Base-by-base conservation (phyloP, 2,113 vertebrate genomes). In the Chionomys nivalis region DNA sequence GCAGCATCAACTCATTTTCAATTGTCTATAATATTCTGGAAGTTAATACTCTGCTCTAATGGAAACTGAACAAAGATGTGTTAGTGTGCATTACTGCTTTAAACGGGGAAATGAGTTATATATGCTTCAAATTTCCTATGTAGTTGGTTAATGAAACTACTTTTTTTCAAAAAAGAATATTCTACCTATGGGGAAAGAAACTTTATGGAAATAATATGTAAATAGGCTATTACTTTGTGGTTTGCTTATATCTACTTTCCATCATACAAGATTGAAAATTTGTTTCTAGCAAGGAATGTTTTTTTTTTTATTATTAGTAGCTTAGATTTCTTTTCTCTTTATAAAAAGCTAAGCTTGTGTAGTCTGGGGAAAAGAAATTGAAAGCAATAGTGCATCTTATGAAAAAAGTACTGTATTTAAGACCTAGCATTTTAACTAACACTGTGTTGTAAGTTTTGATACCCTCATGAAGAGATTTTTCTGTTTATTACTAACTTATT, bases 121-220 rank as follows among this genome's bases (percentile, higher is more conserved):
- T 63, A 0, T 97, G 47, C 44, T 76, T 95, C 28, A 92, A 88
- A 95, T 65, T n/a, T 95, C 58, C 52, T 31, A 11, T 83, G 52
- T 82, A 73, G 42, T 31, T 66, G 8, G 86, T 33, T 70, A 81
- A 70, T 75, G 7, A 87, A 94, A 85, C 1, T 47, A 63, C n/a
- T 47, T 47, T 91, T 85, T 96, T 97, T 96, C 4, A 28, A 4
- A 87, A 33, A 93, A 58, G 89, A 97, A 89, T 89, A 87, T 98
- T 96, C 97, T 97, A 63, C 96, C 97, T 97, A 63, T 19, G 89
- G 82, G 78, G 63, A 42, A 97, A 95, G 94, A 97, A 98, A 96
- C 85, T 97, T 98, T 98, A 97, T 98, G 97, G 90, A 98, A 93
- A 96, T 96, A 47, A 88, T 98, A 98, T 98, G 97, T 97, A 98